Conservation (phyloP, 1,140 invertebrate genomes). For the Neocloeon triangulifer region DNA sequence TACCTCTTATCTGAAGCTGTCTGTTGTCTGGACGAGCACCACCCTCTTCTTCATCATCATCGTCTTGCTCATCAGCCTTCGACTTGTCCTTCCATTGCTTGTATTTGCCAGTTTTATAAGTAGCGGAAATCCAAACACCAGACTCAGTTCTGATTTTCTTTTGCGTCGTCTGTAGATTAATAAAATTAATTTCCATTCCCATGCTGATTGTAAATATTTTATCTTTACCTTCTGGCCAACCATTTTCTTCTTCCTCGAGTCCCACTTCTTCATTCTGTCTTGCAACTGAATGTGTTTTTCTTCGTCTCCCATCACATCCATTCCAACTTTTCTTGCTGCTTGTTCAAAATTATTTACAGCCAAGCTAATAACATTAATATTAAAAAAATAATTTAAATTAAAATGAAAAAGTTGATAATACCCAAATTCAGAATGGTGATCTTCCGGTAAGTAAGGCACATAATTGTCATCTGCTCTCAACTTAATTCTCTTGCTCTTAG, state of each 20-base stretch:
- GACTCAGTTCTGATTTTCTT: constrained; percentile 87
- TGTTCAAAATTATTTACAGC: constrained; percentile 50
- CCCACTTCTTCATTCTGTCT: constrained; percentile 42
- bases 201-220: neutral
- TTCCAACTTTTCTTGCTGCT: constrained; percentile 42
- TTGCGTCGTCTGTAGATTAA: constrained; percentile 29
- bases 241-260: constrained; percentile 83
- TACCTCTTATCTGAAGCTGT: constrained; percentile 16
- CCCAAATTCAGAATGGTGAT: constrained; percentile 75
- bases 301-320: constrained; percentile 64
- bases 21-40: constrained; percentile 6
- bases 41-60: constrained; percentile 28
- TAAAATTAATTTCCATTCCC: too few species aligned
- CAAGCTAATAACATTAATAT: constrained; percentile 28
- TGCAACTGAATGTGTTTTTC: constrained; percentile 29
- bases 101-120: constrained; percentile 80
- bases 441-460: constrained; percentile 62
- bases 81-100: constrained; percentile 66
- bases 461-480: constrained; percentile 38
- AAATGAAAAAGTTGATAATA: constrained; percentile 16
- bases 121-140: constrained; percentile 78
- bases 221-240: constrained; percentile 35
- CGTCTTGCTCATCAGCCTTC: constrained; percentile 35
- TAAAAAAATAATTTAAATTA: constrained; percentile 1
- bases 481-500: constrained; percentile 23